Evolutionary conservation across 2,797 vertebrate species (phyloP), one percentile per base, ranked within the genome.

Genomic region (Tangara arthus): DNA sequence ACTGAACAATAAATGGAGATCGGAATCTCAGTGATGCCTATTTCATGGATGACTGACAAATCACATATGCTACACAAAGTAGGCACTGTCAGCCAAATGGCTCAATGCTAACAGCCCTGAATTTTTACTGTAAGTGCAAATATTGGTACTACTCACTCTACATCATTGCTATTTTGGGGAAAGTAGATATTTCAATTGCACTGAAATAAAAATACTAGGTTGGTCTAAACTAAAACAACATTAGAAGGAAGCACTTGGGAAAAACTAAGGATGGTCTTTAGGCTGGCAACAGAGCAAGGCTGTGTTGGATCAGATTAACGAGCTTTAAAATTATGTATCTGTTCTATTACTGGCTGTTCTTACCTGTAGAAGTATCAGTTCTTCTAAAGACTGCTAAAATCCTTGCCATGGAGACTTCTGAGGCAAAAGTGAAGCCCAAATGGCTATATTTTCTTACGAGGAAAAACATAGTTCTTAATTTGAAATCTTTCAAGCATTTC

Each of bases 1-100:
- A 52, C 56, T 52, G 60, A 95, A 79, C 52, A 87, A 76, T 87
- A 92, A 94, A 55, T 8, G 63, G 81, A 84, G 89, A 90, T 85
- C 2, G 6, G 89, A 50, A 80, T 90, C 75, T 87, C 66, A 18
- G 82, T 52, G 93, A 92, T 79, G 71, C 34, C 73, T 63, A 63
- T 92, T 95, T 93, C 63, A 76, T 60, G 92, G 83, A 35, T 91
- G 94, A 94, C 10, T 91, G 80, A 78, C 90, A 94, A 95, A 90
- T 89, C 88, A 89, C 63, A 93, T 87, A 79, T 30, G 80, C 55
- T 68, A n/a, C 80, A 49, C 87, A 84, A 90, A 93, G 91, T 81
- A 81, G 83, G 82, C 87, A 87, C 91, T 89, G 89, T 72, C 52
- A 95, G 86, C 93, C 95, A 93, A 96, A 87, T 49, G 52, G 64